Conservation (phyloP, 1,140 invertebrate species). For the Drosophila mayri region DNA sequence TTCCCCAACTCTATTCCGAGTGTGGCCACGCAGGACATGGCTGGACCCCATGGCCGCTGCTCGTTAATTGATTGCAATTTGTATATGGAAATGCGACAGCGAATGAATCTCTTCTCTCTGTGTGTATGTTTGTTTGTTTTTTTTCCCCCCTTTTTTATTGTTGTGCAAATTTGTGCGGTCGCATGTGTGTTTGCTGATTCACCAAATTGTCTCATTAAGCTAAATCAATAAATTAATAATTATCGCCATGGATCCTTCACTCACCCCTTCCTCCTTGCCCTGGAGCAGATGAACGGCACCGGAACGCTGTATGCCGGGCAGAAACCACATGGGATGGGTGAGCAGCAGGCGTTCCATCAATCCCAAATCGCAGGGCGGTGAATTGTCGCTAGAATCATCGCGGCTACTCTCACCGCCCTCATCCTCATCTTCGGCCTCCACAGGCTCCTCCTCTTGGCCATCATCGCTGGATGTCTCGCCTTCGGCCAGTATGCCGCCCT, state of each 20-base stretch:
- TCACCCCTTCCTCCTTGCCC: constrained; percentile 96
- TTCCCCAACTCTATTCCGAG: constrained; percentile 2
- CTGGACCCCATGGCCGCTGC: constrained; percentile 11
- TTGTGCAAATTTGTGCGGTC: constrained; percentile 69
- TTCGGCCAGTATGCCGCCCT: constrained; percentile 84
- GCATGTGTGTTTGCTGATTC: constrained; percentile 49
- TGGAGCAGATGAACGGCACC: constrained; percentile 96
- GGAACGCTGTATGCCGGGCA: constrained; percentile 96
- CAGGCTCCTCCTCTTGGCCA: constrained; percentile 18
- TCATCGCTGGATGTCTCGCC: constrained; percentile 84
- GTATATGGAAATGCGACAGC: constrained; percentile 69
- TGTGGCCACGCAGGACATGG: constrained; percentile 16
- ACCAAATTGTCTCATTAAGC: constrained; percentile 73
- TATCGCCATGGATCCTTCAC: constrained; percentile 69
- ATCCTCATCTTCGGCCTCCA: constrained; percentile 35
- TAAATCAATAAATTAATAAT: constrained; percentile 75
- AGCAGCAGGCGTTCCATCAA: constrained; percentile 94
- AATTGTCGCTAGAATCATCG: constrained; percentile 75
- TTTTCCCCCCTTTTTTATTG: background rate
- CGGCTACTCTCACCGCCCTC: constrained; percentile 64
- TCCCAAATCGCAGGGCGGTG: constrained; percentile 91
- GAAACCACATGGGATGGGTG: constrained; percentile 97
- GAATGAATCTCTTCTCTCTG: background rate
- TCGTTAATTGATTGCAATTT: constrained; percentile 79
- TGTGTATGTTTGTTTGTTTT: background rate